phyloP scores from a whole-genome alignment of 2,797 vertebrate species.

The Oryzias sinensis region DNA sequence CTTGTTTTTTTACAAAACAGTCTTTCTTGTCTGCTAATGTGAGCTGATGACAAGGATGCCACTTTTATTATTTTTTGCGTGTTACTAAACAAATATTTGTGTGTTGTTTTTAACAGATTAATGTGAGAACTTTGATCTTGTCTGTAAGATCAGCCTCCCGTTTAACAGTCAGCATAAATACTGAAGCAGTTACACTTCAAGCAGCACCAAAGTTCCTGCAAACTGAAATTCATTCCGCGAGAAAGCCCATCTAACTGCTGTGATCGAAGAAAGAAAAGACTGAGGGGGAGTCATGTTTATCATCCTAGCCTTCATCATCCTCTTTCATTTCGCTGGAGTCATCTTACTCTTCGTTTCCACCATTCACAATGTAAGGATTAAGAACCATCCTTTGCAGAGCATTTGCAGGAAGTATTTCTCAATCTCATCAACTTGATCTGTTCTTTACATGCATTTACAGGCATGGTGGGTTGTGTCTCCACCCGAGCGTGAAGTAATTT shows the following conservation, averaged over 20 bases:
- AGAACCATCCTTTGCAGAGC: neutral
- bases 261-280: slow-evolving; percentile 4
- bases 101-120: slow-evolving; percentile 20
- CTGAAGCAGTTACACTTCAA: slow-evolving; percentile 1
- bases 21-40: neutral
- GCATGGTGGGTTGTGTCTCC: slow-evolving; percentile 86
- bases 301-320: slow-evolving; percentile 89
- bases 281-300: slow-evolving; percentile 85
- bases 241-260: slow-evolving; percentile 5
- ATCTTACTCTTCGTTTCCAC: slow-evolving; percentile 89
- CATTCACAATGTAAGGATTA: slow-evolving; percentile 89
- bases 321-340: slow-evolving; percentile 89
- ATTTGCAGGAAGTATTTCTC: too few relatives aligned
- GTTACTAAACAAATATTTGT: slow-evolving; percentile 6
- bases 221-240: neutral
- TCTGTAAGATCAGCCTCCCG: slow-evolving; percentile 13
- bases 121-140: slow-evolving; percentile 18
- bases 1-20: too few relatives aligned
- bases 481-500: slow-evolving; percentile 38
- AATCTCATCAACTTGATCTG: too few relatives aligned
- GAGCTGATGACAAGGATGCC: neutral
- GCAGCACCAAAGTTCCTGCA: neutral
- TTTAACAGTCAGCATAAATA: slow-evolving; percentile 14
- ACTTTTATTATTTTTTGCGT: slow-evolving; percentile 4
- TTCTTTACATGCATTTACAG: slow-evolving; percentile 57